Percentiles rank a stretch among this genome's conserved stretches.
phyloP scores from a whole-genome alignment of 1,140 invertebrate species.

The Cydia strobilella region DNA sequence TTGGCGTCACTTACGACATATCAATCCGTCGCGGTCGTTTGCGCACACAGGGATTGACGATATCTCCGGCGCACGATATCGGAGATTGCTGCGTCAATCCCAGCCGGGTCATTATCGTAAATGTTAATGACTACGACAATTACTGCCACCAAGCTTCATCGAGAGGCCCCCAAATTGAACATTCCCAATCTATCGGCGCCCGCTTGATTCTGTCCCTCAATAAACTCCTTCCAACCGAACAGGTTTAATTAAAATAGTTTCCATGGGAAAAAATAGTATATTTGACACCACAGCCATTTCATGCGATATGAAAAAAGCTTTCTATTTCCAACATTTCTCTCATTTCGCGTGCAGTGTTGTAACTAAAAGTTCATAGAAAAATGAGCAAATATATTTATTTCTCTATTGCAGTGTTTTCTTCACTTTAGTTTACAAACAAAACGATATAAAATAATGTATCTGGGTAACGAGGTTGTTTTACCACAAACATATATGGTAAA shows the following conservation, averaged over 20 bases:
- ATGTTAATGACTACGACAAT: constrained; percentile 76
- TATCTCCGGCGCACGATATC: constrained; percentile 56
- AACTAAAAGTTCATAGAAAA: constrained; percentile 13
- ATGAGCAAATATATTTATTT: background rate
- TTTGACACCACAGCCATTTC: constrained; percentile 22
- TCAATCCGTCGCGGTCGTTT: constrained; percentile 36
- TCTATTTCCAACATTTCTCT: constrained; percentile 23
- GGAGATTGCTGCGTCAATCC: constrained; percentile 64
- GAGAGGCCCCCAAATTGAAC: constrained; percentile 65
- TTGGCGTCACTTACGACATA: constrained; percentile 22
- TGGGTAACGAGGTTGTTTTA: no score
- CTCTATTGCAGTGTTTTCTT: background rate
- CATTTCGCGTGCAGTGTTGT: constrained; percentile 6
- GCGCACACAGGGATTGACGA: constrained; percentile 53
- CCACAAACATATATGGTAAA: no score
- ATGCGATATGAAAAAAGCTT: constrained; percentile 16
- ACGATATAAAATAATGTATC: background rate
- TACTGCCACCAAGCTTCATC: constrained; percentile 66
- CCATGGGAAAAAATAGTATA: constrained; percentile 67
- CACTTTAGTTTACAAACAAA: background rate
- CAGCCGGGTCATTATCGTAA: constrained; percentile 72
- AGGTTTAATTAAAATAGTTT: constrained; percentile 77
- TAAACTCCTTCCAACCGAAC: constrained; percentile 67
- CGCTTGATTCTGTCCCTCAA: constrained; percentile 64
- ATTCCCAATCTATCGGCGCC: constrained; percentile 66